phyloP scores from a whole-genome alignment of 2,113 vertebrate species.

The Antechinus flavipes region DNA sequence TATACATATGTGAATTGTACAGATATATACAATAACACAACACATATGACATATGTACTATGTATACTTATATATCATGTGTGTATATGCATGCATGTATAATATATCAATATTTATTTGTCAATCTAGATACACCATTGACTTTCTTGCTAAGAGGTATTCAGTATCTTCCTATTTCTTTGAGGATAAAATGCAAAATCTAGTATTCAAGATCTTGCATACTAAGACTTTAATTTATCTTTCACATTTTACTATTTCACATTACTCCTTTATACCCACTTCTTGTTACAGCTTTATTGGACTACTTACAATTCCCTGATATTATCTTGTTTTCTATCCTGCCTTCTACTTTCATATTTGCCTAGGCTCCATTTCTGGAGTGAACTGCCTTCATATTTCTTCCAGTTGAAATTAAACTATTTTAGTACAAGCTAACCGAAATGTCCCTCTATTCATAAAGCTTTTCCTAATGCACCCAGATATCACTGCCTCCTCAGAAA shows the following conservation, averaged over 20 bases:
- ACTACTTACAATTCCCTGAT: neutral
- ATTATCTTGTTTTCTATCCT: neutral
- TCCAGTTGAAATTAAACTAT: slow-evolving; percentile 30
- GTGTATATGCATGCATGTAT: too few species aligned
- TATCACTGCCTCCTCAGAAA: neutral
- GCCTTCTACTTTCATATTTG: neutral
- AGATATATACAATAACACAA: neutral
- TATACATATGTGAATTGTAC: neutral
- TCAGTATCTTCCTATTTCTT: neutral
- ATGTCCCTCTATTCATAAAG: neutral
- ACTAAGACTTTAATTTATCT: neutral
- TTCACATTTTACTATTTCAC: neutral
- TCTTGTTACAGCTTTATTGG: neutral
- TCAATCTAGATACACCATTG: neutral
- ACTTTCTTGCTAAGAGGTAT: neutral
- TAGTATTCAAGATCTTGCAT: neutral
- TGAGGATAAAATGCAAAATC: neutral
- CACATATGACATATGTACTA: neutral
- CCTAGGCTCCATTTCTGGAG: neutral
- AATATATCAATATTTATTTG: neutral
- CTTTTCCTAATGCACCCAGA: neutral
- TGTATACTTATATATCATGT: too few species aligned
- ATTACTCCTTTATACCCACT: neutral
- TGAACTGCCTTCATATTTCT: slow-evolving; percentile 35
- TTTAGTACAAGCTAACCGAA: neutral